Evolutionary conservation across 2,113 vertebrate species (phyloP), one percentile per base, ranked within the genome.

Genomic region (Sebastes fasciatus): DNA sequence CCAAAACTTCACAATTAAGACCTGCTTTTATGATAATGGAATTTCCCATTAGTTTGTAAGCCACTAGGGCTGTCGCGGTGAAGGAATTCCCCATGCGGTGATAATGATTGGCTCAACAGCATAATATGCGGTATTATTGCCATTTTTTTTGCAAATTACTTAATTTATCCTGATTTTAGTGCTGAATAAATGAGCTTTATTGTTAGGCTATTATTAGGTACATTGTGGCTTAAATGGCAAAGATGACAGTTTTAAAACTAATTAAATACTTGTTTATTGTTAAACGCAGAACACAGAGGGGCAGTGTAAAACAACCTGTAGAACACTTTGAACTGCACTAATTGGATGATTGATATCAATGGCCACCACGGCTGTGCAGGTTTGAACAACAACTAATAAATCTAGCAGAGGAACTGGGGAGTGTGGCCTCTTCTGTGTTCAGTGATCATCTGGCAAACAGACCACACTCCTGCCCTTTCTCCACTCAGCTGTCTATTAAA

Each of bases 401-500:
- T 91, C 72, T 58, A 11, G 62, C 23, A 5, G 55, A 69, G 72
- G 49, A 54, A 48, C 62, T 17, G n/a, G 10, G 52, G 63, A 71
- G 74, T 11, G 64, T 11, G 73, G 58, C 67, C 72, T 83, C 80
- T 9, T 72, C 77, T 13, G 65, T 73, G 78, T 77, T 52, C 49
- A 26, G 49, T 26, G 57, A 57, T 91, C 86, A 72, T 87, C 77
- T 74, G 91, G 84, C 64, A 72, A 80, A 83, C 82, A 84, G 81
- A 89, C 60, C 67, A 67, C 78, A 82, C 66, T 66, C 54, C 73
- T 74, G 85, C 83, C 88, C 82, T 63, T 57, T 77, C 79, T 80
- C 78, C 81, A 52, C 86, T 92, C 89, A 43, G 74, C 85, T 83
- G 89, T 76, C 89, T 81, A 81, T 92, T 90, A 91, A 94, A 91